phyloP scores from a whole-genome alignment of 2,888 invertebrate genomes.

The Drosophila kokeensis region DNA sequence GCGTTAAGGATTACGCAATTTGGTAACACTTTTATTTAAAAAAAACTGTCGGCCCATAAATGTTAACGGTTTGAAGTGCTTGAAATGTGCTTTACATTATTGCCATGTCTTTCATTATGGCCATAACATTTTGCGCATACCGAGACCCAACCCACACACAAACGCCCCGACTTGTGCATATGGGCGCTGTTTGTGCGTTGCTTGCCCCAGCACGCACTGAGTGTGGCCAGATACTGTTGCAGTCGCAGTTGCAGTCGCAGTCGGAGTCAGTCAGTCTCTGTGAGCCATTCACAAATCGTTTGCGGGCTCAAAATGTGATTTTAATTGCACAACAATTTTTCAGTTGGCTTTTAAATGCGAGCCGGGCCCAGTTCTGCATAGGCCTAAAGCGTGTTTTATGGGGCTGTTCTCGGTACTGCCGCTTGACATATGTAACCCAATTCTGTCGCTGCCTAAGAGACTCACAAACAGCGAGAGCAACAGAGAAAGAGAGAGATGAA shows the following conservation, averaged over 20 bases:
- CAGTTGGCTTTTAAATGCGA: conserved; percentile 43
- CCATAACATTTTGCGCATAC: conserved; percentile 79
- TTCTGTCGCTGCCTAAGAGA: conserved; percentile 67
- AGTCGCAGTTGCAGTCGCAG: conserved; percentile 19
- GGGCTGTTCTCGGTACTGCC: conserved; percentile 41
- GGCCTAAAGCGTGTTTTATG: conserved; percentile 63
- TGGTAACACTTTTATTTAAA: conserved; percentile 50
- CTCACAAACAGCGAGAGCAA: conserved; percentile 4
- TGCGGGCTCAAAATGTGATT: conserved; percentile 67
- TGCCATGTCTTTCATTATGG: conserved; percentile 72
- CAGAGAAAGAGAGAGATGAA: conserved; percentile 9
- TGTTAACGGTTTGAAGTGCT: conserved; percentile 47
- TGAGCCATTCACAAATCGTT: conserved; percentile 67
- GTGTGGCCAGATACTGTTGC: conserved; percentile 54
- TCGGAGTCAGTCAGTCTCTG: conserved; percentile 43
- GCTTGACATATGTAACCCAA: conserved; percentile 78
- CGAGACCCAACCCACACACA: conserved; percentile 75
- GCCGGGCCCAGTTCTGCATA: conserved; percentile 72
- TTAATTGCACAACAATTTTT: conserved; percentile 77
- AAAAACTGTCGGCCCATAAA: conserved; percentile 58
- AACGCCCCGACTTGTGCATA: conserved; percentile 7
- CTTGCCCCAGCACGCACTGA: conserved; percentile 50
- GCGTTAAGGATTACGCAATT: conserved; percentile 37
- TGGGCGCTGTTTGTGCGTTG: conserved; percentile 15
- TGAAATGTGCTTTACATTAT: conserved; percentile 62